A percentile compares a stretch with the other conserved stretches of the same genome.
Evolutionary conservation across 2,797 vertebrate genomes (phyloP).

Genomic region (Agapornis canus): DNA sequence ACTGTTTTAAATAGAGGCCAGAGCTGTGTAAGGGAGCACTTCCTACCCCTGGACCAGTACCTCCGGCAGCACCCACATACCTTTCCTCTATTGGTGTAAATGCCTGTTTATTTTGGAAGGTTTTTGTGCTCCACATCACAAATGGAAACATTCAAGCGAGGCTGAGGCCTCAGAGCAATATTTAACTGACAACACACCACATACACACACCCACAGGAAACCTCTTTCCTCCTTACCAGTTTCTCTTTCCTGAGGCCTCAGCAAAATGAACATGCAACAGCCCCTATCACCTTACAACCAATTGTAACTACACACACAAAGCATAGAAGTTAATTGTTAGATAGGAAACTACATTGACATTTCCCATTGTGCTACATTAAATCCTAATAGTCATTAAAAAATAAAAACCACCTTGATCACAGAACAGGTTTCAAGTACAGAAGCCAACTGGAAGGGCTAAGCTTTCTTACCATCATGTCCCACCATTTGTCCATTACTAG

Average conservation of each 20-base stretch:
- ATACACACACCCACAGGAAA: constrained; percentile 57
- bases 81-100: constrained; percentile 32
- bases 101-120: constrained; percentile 30
- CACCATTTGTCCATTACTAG: not conserved
- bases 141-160: constrained; percentile 30
- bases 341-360: not conserved
- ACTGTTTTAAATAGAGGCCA: not conserved
- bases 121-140: constrained; percentile 21
- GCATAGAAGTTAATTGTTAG: fast-evolving
- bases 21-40: not conserved
- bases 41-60: not conserved
- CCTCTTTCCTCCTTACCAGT: constrained; percentile 7
- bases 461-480: not conserved
- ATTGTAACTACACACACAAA: not conserved
- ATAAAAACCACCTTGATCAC: not conserved
- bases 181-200: constrained; percentile 20
- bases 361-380: not conserved
- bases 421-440: not conserved
- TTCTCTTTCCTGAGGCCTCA: constrained; percentile 63
- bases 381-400: not conserved
- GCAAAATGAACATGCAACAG: not conserved
- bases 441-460: not conserved
- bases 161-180: constrained; percentile 8
- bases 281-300: not conserved
- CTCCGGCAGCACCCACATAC: not conserved